phyloP scores from a whole-genome alignment of 2,797 vertebrate genomes.

The Toxotes lorentzi region DNA sequence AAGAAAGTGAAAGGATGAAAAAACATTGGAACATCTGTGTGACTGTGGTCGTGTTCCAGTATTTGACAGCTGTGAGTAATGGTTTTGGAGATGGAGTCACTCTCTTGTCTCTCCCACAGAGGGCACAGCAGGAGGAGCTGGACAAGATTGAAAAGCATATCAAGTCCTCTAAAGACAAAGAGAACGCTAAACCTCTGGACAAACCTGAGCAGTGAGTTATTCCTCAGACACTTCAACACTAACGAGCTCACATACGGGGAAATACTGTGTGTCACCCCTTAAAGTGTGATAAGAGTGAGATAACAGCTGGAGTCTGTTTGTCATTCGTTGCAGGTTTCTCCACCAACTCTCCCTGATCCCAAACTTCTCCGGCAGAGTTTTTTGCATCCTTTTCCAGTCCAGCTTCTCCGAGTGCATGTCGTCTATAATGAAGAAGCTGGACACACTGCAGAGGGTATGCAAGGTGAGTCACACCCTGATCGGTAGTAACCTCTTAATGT shows the following conservation, averaged over 20 bases:
- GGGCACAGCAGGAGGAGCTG: constrained; percentile 95
- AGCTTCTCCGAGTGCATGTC: constrained; percentile 94
- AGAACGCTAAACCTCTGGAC: constrained; percentile 92
- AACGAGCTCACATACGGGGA: background rate
- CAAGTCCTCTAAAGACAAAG: constrained; percentile 94
- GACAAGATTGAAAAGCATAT: constrained; percentile 98
- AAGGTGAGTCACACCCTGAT: constrained; percentile 82
- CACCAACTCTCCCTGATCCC: constrained; percentile 94
- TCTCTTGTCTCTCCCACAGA: constrained; percentile 79
- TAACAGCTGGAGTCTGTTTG: background rate
- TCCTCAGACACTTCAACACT: background rate
- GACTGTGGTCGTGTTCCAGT: background rate
- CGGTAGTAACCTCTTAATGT: background rate
- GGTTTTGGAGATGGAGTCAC: background rate
- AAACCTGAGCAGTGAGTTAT: constrained; percentile 97
- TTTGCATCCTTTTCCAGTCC: constrained; percentile 97
- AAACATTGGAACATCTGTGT: background rate
- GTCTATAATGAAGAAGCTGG: constrained; percentile 91
- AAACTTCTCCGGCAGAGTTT: constrained; percentile 95
- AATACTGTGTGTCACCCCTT: background rate
- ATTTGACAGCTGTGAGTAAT: too few relatives aligned
- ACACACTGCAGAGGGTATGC: constrained; percentile 91
- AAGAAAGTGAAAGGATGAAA: background rate
- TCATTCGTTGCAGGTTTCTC: constrained; percentile 88
- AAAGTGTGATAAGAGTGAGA: background rate